Conservation (phyloP, 2,888 invertebrate species). For the Atrina japonica region DNA sequence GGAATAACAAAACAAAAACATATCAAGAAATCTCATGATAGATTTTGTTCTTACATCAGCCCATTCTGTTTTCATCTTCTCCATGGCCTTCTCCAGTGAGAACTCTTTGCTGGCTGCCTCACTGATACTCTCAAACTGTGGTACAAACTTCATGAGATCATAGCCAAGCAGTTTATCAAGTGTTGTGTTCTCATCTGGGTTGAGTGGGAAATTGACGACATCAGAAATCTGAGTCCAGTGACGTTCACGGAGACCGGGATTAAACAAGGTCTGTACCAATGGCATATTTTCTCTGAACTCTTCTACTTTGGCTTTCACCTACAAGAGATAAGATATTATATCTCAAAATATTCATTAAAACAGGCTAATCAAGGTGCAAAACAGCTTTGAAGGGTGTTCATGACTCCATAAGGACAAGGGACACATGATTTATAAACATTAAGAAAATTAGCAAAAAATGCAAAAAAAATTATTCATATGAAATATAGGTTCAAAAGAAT, state of each 20-base stretch:
- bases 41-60: conserved; percentile 78
- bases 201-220: conserved; percentile 95
- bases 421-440: too few relatives aligned
- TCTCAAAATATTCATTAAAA: not conserved
- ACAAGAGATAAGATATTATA: conserved; percentile 24
- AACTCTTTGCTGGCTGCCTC: conserved; percentile 98
- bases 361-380: too few relatives aligned
- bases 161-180: conserved; percentile 93
- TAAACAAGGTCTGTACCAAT: conserved; percentile 95
- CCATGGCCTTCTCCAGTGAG: conserved; percentile 92
- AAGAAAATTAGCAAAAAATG: too few relatives aligned
- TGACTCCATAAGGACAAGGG: too few relatives aligned
- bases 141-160: conserved; percentile 91
- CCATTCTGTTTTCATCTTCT: conserved; percentile 96
- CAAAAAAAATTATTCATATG: too few relatives aligned
- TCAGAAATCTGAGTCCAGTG: conserved; percentile 98
- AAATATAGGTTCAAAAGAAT: conserved; percentile 1
- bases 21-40: too few relatives aligned
- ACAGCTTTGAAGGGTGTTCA: too few relatives aligned
- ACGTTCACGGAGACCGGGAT: conserved; percentile 89
- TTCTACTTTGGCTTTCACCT: conserved; percentile 88
- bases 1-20: too few relatives aligned
- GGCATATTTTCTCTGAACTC: conserved; percentile 90
- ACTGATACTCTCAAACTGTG: conserved; percentile 94
- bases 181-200: conserved; percentile 89